Evolutionary conservation across 2,888 invertebrate species (phyloP), one percentile per base, ranked within the genome.

Genomic region (Heliconius cydno): DNA sequence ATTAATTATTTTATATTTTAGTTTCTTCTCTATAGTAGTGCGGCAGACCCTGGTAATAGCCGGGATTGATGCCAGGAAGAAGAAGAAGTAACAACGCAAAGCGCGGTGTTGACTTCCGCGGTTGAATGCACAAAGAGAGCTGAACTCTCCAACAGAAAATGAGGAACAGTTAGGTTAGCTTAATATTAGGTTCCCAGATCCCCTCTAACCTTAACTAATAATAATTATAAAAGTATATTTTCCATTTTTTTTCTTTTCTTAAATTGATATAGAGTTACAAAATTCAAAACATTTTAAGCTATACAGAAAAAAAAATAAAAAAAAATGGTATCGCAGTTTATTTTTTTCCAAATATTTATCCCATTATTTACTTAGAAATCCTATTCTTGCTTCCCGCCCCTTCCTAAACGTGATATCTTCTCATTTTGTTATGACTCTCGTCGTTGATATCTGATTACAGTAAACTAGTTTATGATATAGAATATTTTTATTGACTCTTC

Each of bases 371-470:
- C 72, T 80, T 77, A 79, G 82, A 77, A 82, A 83, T 77, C 41
- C 46, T 80, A 81, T 74, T 65, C 73, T 38, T n/a, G 77, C 76
- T 83, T 79, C 78, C 83, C 74, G 81, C 86, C 91, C 91, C 88
- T 88, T 81, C 84, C 88, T 90, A 89, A 94, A 94, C 88, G 90
- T 90, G 94, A 94, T 92, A 94, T 91, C 87, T 87, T 87, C 89
- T 90, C 94, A 94, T 94, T 94, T 93, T 94, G 93, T 95, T 94
- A 94, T 94, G 94, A 93, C 93, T 93, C 91, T 92, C 92, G 92
- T 90, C 88, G 88, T 85, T 86, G 86, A 87, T 90, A 92, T 94
- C 92, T 86, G 86, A 88, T 94, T 94, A 89, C 94, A 88, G 88
- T 86, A 88, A 92, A 90, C 91, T 89, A 89, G 90, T 90, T 83